These are phyloP conservation scores for Rhadina sibilatrix DNA, from an alignment of 2,113 vertebrate species.

Conservation along the genomic window DNA sequence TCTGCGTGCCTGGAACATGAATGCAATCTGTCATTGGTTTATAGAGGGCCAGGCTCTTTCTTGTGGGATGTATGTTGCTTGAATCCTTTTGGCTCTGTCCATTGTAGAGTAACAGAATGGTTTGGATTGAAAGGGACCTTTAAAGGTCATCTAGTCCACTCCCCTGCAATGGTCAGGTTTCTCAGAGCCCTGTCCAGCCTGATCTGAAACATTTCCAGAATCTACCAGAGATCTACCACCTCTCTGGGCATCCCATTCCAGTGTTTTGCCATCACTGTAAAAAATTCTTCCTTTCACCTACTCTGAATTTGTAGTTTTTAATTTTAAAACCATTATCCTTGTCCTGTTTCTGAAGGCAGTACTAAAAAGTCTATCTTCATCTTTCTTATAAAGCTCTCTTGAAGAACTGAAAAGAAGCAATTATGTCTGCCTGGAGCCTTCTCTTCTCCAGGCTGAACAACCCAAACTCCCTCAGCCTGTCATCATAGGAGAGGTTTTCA, in stretches of 20 bases:
- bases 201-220: background rate
- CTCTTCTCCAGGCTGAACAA: background rate
- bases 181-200: fast-evolving
- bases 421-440: background rate
- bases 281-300: background rate
- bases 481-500: background rate
- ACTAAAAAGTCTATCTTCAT: background rate
- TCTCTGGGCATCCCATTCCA: background rate
- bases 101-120: background rate
- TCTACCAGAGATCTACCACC: background rate
- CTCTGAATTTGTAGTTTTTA: background rate
- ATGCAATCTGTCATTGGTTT: background rate
- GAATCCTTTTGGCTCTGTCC: background rate
- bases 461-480: background rate
- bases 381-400: background rate
- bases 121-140: background rate
- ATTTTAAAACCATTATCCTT: background rate
- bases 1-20: background rate
- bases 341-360: background rate
- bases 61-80: background rate
- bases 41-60: background rate
- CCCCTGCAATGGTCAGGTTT: background rate
- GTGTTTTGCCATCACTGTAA: background rate
- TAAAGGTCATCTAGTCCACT: background rate
- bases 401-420: background rate